Evolutionary conservation across 2,113 vertebrate genomes (phyloP), one percentile per base, ranked within the genome.

Genomic region (Geococcyx californianus): DNA sequence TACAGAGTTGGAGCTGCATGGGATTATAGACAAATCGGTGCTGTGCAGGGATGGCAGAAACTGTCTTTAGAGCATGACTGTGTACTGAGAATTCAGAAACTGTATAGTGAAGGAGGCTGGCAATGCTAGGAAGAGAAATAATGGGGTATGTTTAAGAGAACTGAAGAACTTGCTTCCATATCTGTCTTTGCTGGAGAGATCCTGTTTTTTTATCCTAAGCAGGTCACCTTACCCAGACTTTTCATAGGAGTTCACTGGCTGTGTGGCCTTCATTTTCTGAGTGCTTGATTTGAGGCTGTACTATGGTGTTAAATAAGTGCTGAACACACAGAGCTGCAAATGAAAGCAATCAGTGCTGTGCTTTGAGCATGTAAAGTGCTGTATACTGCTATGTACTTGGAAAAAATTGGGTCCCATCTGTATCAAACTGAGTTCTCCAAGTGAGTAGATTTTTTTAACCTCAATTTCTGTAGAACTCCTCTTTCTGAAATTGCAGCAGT

Each of bases 291-390:
- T 95, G 91, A 94, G 70, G 66, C 91, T 82, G 60, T 91, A 60
- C 54, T 18, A 42, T 73, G 91, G 81, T 79, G 83, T 94, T 97
- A 93, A 92, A 60, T 92, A 95, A 96, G 91, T 95, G 84, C 89
- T 97, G 95, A 97, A 93, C 93, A 95, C 95, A 95, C 93, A 95
- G 89, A 93, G 87, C 91, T 91, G 87, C 93, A 97, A 97, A 95
- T 96, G 87, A 95, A 96, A 95, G 93, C 95, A 96, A 97, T 97
- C 93, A 95, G 60, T 93, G 74, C 60, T 73, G 66, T 94, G 87
- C 95, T 96, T 94, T 89, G 66, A 94, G 94, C 91, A 96, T 96
- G 89, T 93, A 90, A 96, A 94, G 89, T 93, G 94, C 94, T 94
- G 36, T 95, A 95, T 91, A 93, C 84, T 95, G 94, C 81, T 91